phyloP scores from a whole-genome alignment of 2,113 vertebrate species.

The Crocuta crocuta region DNA sequence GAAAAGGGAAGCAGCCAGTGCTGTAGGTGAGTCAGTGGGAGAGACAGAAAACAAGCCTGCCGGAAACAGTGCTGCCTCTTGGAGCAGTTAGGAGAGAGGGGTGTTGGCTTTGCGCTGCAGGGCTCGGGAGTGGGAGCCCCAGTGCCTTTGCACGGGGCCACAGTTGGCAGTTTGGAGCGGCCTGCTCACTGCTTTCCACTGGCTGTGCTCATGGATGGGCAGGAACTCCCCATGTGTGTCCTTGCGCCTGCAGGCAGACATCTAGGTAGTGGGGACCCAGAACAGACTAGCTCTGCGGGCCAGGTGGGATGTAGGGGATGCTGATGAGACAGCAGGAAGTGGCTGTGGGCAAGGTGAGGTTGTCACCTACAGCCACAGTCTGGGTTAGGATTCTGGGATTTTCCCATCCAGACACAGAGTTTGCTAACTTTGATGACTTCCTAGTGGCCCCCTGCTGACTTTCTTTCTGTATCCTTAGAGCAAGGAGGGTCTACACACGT shows the following conservation, averaged over 20 bases:
- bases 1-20: conserved; percentile 81
- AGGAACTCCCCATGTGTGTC: not conserved
- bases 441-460: not conserved
- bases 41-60: conserved; percentile 63
- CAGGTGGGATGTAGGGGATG: rapidly evolving
- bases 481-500: not conserved
- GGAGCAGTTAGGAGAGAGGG: conserved; percentile 37
- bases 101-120: not conserved
- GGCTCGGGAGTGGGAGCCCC: not conserved
- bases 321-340: not conserved
- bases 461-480: not conserved
- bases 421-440: not conserved
- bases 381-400: not conserved
- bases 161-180: too few species aligned
- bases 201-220: rapidly evolving
- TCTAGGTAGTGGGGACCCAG: not conserved
- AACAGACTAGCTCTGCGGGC: not conserved
- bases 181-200: not conserved
- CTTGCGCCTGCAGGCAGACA: not conserved
- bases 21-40: conserved; percentile 80
- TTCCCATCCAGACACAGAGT: not conserved
- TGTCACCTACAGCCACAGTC: rapidly evolving
- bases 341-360: not conserved
- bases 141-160: rapidly evolving
- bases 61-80: not conserved